phyloP scores from a whole-genome alignment of 1,140 invertebrate species.

The Lineus longissimus region DNA sequence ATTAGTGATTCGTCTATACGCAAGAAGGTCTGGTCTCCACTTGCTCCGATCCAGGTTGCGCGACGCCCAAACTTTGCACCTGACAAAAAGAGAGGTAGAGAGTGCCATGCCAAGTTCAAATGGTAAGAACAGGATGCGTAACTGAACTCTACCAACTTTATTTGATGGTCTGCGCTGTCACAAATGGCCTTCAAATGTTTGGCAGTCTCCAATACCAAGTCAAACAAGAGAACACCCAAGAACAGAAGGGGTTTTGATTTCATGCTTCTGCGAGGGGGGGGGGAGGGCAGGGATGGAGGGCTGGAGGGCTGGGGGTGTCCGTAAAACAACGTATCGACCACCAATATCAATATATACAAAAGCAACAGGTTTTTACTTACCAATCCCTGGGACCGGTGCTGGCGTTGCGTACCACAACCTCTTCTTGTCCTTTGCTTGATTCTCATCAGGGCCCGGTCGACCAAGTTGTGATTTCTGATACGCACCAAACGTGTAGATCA shows the following conservation, averaged over 20 bases:
- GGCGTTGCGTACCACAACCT: slow-evolving; percentile 78
- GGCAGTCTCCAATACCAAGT: too few species aligned
- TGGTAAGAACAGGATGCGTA: neutral
- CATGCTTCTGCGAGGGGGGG: too few species aligned
- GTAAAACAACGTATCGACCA: too few species aligned
- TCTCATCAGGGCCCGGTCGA: slow-evolving; percentile 57
- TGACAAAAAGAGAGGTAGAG: slow-evolving; percentile 20
- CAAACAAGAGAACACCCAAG: too few species aligned
- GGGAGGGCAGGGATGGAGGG: too few species aligned
- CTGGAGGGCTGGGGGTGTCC: too few species aligned
- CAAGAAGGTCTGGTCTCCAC: slow-evolving; percentile 90
- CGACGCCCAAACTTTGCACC: slow-evolving; percentile 65
- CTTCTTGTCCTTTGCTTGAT: slow-evolving; percentile 37
- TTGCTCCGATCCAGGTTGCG: slow-evolving; percentile 89
- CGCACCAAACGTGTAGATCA: slow-evolving; percentile 90
- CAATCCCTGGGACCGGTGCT: slow-evolving; percentile 69
- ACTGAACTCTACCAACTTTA: too few species aligned
- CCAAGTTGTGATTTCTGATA: slow-evolving; percentile 85
- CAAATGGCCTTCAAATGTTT: too few species aligned
- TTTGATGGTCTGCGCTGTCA: too few species aligned
- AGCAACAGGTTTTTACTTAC: too few species aligned
- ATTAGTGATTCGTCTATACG: slow-evolving; percentile 90
- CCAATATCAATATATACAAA: too few species aligned
- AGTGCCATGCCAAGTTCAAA: neutral
- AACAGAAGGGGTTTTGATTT: too few species aligned